Evolutionary conservation across 2,797 vertebrate genomes (phyloP).

Genomic region (Toxotes lorentzi): DNA sequence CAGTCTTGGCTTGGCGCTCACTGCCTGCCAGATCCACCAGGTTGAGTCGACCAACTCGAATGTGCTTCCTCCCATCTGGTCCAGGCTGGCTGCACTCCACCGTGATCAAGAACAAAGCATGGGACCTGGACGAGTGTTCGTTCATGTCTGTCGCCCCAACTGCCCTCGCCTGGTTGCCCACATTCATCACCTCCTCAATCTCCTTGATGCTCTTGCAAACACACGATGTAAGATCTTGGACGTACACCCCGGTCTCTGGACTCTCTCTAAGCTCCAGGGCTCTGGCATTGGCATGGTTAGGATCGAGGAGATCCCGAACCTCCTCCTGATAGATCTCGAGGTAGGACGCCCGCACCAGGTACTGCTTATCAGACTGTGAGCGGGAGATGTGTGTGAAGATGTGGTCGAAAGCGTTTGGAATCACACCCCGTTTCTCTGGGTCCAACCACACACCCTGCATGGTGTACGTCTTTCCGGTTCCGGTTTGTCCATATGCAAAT

Average conservation of each 20-base stretch:
- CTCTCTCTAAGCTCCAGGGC: slow-evolving; percentile 95
- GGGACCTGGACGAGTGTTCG: slow-evolving; percentile 95
- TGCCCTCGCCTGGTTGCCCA: slow-evolving; percentile 92
- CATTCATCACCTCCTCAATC: slow-evolving; percentile 96
- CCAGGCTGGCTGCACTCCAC: slow-evolving; percentile 96
- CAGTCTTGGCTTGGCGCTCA: slow-evolving; percentile 93
- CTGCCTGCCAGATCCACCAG: slow-evolving; percentile 96
- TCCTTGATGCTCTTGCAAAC: slow-evolving; percentile 98
- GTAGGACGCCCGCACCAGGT: slow-evolving; percentile 96
- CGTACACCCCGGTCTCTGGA: slow-evolving; percentile 94
- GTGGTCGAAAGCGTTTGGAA: slow-evolving; percentile 95
- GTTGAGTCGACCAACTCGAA: slow-evolving; percentile 96
- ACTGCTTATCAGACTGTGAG: slow-evolving; percentile 94
- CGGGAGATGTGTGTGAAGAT: slow-evolving; percentile 98
- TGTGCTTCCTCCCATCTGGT: slow-evolving; percentile 93
- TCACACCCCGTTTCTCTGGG: slow-evolving; percentile 91
- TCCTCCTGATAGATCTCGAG: slow-evolving; percentile 98
- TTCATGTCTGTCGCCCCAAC: slow-evolving; percentile 97
- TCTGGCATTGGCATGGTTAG: slow-evolving; percentile 84
- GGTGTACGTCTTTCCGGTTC: slow-evolving; percentile 97
- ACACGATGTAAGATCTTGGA: slow-evolving; percentile 95
- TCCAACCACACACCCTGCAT: slow-evolving; percentile 96
- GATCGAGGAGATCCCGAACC: slow-evolving; percentile 91
- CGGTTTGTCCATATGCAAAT: slow-evolving; percentile 95
- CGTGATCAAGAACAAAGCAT: slow-evolving; percentile 95